These are phyloP conservation scores for Acleris holmiana DNA, from an alignment of 2,888 invertebrate genomes.

Conservation along the genomic window DNA sequence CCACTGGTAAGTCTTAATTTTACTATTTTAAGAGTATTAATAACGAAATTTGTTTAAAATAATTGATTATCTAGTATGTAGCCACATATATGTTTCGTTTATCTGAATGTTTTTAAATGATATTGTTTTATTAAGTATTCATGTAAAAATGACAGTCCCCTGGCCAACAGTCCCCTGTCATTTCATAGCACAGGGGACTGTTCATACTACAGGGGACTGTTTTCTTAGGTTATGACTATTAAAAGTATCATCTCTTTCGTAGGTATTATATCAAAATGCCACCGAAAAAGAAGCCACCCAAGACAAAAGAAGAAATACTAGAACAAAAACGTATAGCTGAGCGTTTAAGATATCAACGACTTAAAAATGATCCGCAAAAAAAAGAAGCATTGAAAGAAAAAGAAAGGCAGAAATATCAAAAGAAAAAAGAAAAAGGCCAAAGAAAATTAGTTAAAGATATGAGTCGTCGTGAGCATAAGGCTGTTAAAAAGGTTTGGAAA, in stretches of 20 bases:
- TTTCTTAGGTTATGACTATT: constrained; percentile 2
- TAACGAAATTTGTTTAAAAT: constrained; percentile 15
- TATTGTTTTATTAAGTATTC: constrained; percentile 18
- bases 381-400: constrained; percentile 29
- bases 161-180: too few species aligned
- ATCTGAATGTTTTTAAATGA: constrained; percentile 19
- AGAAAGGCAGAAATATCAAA: constrained; percentile 34
- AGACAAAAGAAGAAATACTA: constrained; percentile 36
- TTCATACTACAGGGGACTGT: constrained; percentile 12
- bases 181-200: constrained; percentile 12
- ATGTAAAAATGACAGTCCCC: constrained; percentile 10
- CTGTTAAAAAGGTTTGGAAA: too few species aligned
- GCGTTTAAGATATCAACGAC: constrained; percentile 27
- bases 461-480: too few species aligned
- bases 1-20: constrained; percentile 14
- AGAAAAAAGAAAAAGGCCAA: constrained; percentile 37
- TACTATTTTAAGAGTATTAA: constrained; percentile 21
- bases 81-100: constrained; percentile 8
- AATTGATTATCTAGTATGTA: constrained; percentile 14
- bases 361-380: constrained; percentile 36
- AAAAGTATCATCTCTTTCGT: constrained; percentile 1
- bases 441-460: constrained; percentile 41
- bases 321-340: constrained; percentile 23
- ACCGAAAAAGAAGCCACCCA: constrained; percentile 29
- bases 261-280: constrained; percentile 12